phyloP scores from a whole-genome alignment of 2,113 vertebrate genomes.

The Phocoena sinus region DNA sequence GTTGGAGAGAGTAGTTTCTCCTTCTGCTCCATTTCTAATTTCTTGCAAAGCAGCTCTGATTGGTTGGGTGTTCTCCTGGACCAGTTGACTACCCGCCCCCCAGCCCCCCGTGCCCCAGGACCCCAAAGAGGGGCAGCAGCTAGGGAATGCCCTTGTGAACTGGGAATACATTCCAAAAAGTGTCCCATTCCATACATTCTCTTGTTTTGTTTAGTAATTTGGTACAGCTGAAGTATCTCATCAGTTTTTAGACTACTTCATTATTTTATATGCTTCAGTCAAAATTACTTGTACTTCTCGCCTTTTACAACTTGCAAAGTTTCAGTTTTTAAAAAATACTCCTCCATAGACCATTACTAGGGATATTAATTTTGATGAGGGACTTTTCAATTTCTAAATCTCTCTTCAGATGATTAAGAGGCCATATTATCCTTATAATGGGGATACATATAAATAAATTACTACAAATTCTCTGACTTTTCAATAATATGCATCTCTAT shows the following conservation, averaged over 20 bases:
- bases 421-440: constrained; percentile 28
- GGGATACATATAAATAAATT: constrained; percentile 47
- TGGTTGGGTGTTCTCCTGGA: neutral
- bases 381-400: constrained; percentile 49
- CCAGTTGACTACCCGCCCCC: accelerated
- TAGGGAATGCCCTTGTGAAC: neutral
- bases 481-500: constrained; percentile 40
- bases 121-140: neutral
- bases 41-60: neutral
- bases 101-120: neutral
- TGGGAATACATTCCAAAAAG: neutral
- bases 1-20: neutral
- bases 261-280: constrained; percentile 16
- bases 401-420: constrained; percentile 61
- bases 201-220: neutral
- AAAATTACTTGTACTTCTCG: constrained; percentile 27
- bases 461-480: constrained; percentile 34
- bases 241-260: neutral
- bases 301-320: constrained; percentile 33
- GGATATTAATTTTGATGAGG: constrained; percentile 64
- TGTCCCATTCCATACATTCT: neutral
- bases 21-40: neutral
- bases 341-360: constrained; percentile 50
- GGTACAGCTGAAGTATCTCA: neutral
- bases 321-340: neutral